A percentile compares a stretch with the other conserved stretches of the same genome.
Conservation (phyloP, 2,888 invertebrate genomes). For the Erebia palarica region DNA sequence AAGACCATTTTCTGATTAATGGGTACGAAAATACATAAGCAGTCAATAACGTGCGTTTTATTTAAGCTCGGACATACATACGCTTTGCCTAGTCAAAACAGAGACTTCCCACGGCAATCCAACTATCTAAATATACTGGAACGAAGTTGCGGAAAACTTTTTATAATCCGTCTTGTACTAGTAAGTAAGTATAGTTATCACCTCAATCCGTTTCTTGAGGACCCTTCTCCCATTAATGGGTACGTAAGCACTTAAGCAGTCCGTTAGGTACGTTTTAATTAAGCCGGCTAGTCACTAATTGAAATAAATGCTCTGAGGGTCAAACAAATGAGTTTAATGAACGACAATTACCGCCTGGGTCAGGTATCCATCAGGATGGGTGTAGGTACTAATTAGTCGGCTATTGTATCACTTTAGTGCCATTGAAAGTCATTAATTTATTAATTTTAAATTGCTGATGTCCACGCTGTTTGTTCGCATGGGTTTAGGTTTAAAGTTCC, state of each 20-base stretch:
- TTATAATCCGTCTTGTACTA: background rate
- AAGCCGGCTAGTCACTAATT: constrained; percentile 15
- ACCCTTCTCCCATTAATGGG: background rate
- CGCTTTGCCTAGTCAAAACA: too few species aligned
- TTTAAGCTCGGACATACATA: background rate
- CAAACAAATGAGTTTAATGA: constrained; percentile 61
- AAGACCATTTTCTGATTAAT: background rate
- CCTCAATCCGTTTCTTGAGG: background rate
- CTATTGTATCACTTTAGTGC: constrained; percentile 29
- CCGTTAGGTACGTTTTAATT: constrained; percentile 16
- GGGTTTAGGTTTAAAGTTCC: too few species aligned
- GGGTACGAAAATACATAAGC: background rate
- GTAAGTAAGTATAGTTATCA: background rate
- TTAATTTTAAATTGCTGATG: background rate
- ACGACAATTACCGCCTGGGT: constrained; percentile 50
- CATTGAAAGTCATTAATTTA: constrained; percentile 33
- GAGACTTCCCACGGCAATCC: too few species aligned
- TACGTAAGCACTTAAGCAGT: background rate
- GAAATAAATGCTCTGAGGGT: constrained; percentile 45
- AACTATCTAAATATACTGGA: too few species aligned
- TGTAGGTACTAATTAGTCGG: constrained; percentile 36
- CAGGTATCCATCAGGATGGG: constrained; percentile 43
- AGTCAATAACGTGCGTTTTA: constrained; percentile 6
- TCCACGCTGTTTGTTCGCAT: too few species aligned
- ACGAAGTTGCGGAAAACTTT: too few species aligned